These are phyloP conservation scores for Caenorhabditis brenneri DNA, from an alignment of 1,140 invertebrate species.

Conservation along the genomic window DNA sequence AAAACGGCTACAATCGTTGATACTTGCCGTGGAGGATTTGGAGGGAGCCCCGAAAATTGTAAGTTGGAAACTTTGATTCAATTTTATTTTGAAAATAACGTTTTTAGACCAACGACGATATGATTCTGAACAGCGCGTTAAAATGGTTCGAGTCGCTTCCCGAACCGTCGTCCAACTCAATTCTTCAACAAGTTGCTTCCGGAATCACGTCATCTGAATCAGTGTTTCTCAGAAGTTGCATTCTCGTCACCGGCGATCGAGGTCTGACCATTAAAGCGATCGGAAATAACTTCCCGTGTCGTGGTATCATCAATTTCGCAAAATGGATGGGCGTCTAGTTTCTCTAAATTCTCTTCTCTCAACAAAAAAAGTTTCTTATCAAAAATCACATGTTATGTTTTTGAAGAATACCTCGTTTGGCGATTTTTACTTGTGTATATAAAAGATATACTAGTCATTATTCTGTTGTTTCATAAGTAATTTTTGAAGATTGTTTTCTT, in stretches of 20 bases:
- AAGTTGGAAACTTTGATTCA: too few relatives aligned
- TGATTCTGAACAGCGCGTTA: background rate
- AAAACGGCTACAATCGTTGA: background rate
- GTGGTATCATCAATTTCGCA: background rate
- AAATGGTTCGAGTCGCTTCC: conserved; percentile 5
- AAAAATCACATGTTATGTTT: background rate
- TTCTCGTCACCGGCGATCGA: conserved; percentile 3
- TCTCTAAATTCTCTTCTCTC: background rate
- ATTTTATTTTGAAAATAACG: too few relatives aligned
- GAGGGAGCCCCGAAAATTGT: background rate
- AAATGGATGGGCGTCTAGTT: background rate
- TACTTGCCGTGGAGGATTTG: conserved; percentile 16
- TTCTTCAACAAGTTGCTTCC: background rate
- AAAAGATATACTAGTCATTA: too few relatives aligned
- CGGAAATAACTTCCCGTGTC: background rate
- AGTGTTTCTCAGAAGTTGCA: background rate
- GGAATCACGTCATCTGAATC: background rate
- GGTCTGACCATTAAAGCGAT: conserved; percentile 15
- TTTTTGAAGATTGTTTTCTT: background rate
- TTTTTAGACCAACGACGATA: conserved; percentile 21
- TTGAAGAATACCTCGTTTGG: background rate
- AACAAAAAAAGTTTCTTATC: too few relatives aligned
- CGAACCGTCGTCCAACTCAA: background rate
- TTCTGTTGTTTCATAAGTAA: too few relatives aligned
- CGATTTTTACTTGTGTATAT: background rate